These are phyloP conservation scores for Melikaiella ostensackeni DNA, from an alignment of 2,888 invertebrate genomes.

Conservation along the genomic window DNA sequence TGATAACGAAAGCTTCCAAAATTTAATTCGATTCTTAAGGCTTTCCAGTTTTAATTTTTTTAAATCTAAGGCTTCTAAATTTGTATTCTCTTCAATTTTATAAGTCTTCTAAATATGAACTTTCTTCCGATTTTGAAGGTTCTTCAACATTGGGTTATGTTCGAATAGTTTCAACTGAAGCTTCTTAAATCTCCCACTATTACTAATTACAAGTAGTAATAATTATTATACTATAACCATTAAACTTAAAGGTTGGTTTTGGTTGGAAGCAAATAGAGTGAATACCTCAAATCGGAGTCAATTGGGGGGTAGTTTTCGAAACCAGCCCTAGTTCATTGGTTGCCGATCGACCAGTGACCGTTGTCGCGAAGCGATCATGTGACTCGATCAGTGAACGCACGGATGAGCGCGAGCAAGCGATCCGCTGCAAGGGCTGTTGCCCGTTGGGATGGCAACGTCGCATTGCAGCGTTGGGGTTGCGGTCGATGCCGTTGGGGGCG, in stretches of 20 bases:
- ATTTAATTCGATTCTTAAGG: too few species aligned
- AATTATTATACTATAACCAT: too few species aligned
- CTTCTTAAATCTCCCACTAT: not conserved
- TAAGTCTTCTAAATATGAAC: too few species aligned
- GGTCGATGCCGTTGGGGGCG: constrained; percentile 75
- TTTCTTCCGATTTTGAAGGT: too few species aligned
- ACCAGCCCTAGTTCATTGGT: constrained; percentile 43
- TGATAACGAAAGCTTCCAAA: too few species aligned
- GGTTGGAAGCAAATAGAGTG: not conserved
- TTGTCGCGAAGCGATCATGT: constrained; percentile 51
- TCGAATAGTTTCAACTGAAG: not conserved
- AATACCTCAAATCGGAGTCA: not conserved
- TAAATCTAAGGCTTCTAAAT: too few species aligned
- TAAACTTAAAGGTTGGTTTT: not conserved
- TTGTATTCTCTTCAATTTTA: too few species aligned
- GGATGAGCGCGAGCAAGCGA: constrained; percentile 49
- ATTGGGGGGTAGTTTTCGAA: not conserved
- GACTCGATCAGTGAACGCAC: constrained; percentile 49
- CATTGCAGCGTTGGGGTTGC: constrained; percentile 77
- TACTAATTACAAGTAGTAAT: not conserved
- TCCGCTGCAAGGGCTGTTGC: constrained; percentile 73
- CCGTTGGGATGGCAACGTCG: constrained; percentile 78
- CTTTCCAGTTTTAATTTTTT: too few species aligned
- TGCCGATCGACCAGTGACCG: constrained; percentile 55
- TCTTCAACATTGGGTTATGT: too few species aligned